Evolutionary conservation across 2,797 vertebrate species (phyloP), one percentile per base, ranked within the genome.

Genomic region (Poeciliopsis presidionis): DNA sequence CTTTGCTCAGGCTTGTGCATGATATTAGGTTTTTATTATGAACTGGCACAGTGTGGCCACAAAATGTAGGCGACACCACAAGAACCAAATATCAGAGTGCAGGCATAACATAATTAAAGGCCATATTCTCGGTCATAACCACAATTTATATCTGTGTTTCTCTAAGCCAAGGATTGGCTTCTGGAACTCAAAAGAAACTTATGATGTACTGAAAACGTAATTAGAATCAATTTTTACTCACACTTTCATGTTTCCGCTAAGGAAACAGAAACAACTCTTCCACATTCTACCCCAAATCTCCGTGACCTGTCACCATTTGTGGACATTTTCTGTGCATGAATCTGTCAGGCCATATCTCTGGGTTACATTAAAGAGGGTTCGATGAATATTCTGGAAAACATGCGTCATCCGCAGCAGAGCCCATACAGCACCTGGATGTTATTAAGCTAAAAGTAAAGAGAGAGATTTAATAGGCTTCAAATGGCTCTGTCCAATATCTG

Each of bases 21-120:
- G 86, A 86, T 87, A 87, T 82, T 79, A 78, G 79, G 77, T 90
- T 91, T 91, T 88, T 80, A 89, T 89, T 85, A 90, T 91, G 87
- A 90, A 90, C 82, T 69, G 53, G 72, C 61, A 67, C 84, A 57
- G 76, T 72, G 76, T 69, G 72, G 86, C 90, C 91, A 75, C 89
- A 88, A 80, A 86, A 84, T 88, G 88, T 57, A 85, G 87, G 88
- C 83, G 11, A 88, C 86, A 13, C 90, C 90, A 89, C 90, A 86
- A 76, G 79, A 89, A 84, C 88, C 86, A 79, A 86, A 87, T 88
- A 89, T 88, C 88, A 90, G 74, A 90, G 85, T 79, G 87, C 84
- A 90, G 79, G 79, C 81, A 82, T 85, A 76, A 87, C 84, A 83
- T 92, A 88, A 93, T 92, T 90, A 92, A 88, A 91, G 91, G 72